Conservation (phyloP, 2,888 invertebrate species). For the Empis stercorea region DNA sequence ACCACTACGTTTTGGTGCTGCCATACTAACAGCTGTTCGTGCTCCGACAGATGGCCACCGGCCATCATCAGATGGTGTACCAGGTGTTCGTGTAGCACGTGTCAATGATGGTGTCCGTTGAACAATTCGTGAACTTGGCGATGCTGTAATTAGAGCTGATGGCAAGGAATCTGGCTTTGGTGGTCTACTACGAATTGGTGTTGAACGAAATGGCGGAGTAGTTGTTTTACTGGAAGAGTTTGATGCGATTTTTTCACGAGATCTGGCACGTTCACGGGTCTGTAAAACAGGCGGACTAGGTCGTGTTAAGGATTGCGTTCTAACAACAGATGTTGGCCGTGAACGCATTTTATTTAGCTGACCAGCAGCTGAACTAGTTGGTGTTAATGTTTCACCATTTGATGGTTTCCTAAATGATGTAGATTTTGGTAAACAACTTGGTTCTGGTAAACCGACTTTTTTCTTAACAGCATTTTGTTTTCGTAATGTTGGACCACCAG, state of each 20-base stretch:
- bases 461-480: conserved; percentile 38
- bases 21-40: conserved; percentile 8
- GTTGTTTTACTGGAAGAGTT: conserved; percentile 38
- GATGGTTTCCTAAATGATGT: conserved; percentile 4
- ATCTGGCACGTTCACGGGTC: conserved; percentile 45
- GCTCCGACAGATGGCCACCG: conserved; percentile 47
- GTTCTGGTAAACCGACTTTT: conserved; percentile 45
- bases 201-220: conserved; percentile 25
- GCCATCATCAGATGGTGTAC: conserved; percentile 54
- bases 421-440: conserved; percentile 15
- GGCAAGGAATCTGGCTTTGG: conserved; percentile 40
- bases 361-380: conserved; percentile 10
- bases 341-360: conserved; percentile 15
- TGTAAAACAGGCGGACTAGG: conserved; percentile 41
- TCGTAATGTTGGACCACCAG: conserved; percentile 34
- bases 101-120: conserved; percentile 41
- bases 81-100: conserved; percentile 46
- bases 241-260: conserved; percentile 44
- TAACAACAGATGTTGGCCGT: conserved; percentile 41
- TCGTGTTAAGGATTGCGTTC: conserved; percentile 40
- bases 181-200: conserved; percentile 22
- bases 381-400: conserved; percentile 1
- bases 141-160: conserved; percentile 37
- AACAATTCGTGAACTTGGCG: conserved; percentile 23
- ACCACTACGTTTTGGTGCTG: conserved; percentile 23